Evolutionary conservation across 2,113 vertebrate genomes (phyloP), one percentile per base, ranked within the genome.

Genomic region (Osmerus mordax): DNA sequence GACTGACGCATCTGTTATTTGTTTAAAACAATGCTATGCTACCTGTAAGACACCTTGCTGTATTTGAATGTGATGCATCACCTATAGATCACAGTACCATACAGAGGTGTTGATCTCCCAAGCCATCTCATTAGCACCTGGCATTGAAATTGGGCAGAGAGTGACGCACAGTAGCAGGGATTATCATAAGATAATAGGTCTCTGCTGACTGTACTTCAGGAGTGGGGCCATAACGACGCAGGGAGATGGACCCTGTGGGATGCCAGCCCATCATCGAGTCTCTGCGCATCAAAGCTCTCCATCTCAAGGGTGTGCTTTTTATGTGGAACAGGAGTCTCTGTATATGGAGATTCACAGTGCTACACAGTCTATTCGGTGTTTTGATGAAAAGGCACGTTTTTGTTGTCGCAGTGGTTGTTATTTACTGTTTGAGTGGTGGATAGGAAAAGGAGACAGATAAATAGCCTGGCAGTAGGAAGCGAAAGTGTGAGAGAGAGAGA

Each of bases 111-210:
- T 62, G 76, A 75, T 69, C 47, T 81, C 67, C 78, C 56, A 66
- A 75, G 86, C 79, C 65, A 60, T 80, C 85, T 88, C 81, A 86
- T 89, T 88, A 87, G 68, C 84, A 80, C 76, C 76, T 55, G 60
- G 8, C 74, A 21, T 32, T 74, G 79, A 71, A 83, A 23, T 71
- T 58, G 69, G 52, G 60, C 73, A 78, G 71, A 69, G 77, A 70
- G 71, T 81, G 81, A 86, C 55, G 78, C 74, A 75, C 53, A 51
- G 75, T 73, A 53, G 69, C 74, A 87, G 65, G 75, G 67, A 86
- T 89, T 84, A 80, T 79, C 84, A 77, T 82, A 78, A 83, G 76
- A 70, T 87, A 89, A 86, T 87, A 84, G 83, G 83, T 87, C 65
- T 87, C 84, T 81, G 78, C 78, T 82, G 80, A 86, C 81, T 81